Base-by-base conservation (phyloP, 2,797 vertebrate species). In the Serranus cabrilla region DNA sequence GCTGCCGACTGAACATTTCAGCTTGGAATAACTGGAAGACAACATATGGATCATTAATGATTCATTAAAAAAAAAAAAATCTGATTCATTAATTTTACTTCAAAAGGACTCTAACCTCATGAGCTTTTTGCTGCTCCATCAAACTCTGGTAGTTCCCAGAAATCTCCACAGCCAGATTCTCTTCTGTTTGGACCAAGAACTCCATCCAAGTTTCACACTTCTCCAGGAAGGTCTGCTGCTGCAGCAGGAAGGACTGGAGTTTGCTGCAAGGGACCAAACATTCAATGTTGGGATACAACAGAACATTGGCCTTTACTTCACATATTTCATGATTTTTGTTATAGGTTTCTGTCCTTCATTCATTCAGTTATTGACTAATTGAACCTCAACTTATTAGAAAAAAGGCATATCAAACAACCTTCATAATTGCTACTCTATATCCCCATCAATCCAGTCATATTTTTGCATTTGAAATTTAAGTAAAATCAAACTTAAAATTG, bases 181-280 rank as follows among this genome's bases (percentile, higher is more conserved):
- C 96, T 77, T 99, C 98, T 0, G 97, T 98, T 86, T 98, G 96
- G 56, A 96, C 93, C 81, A 99, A 91, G 86, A 99, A 98, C 88
- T 97, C 96, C 97, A 99, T 97, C 98, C 98, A 99, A 0, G 96
- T 97, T 80, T 98, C 98, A 89, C 98, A 99, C 81, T 99, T 99
- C 92, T 99, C 97, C 87, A 98, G 89, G 92, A 99, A 99, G 50
- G 96, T 98, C 89, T 99, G 98, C 83, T 97, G 97, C 90, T 97
- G 97, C 47, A 99, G 95, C 90, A 98, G 85, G 94, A 97, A 96
- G 14, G 97, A 98, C 90, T 99, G 98, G 6, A 99, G 93, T 84
- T 99, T 98, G 93, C 98, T 99, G 94, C 62, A 82, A 60, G 9
- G 23, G 78, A 31, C 11, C 4, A 74, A 60, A 80, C 9, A 52